phyloP scores from a whole-genome alignment of 2,888 invertebrate species.

The Hoplodrina blanda region DNA sequence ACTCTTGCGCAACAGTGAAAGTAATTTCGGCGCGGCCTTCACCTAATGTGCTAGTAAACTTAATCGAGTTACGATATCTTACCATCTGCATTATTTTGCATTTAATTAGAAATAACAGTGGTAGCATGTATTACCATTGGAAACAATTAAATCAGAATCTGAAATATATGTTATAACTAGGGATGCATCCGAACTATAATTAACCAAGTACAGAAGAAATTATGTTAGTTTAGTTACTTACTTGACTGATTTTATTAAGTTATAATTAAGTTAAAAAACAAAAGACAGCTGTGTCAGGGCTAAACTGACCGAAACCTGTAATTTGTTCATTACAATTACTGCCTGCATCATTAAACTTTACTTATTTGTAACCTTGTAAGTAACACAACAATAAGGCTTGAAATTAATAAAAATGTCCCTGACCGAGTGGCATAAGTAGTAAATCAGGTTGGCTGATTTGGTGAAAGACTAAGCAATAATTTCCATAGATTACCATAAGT shows the following conservation, averaged over 20 bases:
- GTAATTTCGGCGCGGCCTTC: constrained; percentile 83
- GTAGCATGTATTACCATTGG: not conserved
- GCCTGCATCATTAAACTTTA: not conserved
- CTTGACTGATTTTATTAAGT: not conserved
- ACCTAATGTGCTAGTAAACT: constrained; percentile 74
- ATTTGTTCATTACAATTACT: constrained; percentile 11
- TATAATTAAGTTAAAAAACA: constrained; percentile 7
- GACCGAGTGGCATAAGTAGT: constrained; percentile 18
- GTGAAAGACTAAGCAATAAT: not conserved
- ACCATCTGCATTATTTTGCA: constrained; percentile 57
- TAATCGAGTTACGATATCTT: constrained; percentile 67
- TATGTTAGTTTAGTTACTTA: not conserved
- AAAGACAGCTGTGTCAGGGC: not conserved
- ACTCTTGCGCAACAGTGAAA: constrained; percentile 79
- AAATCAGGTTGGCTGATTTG: not conserved
- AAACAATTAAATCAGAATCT: not conserved
- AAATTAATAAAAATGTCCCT: constrained; percentile 20
- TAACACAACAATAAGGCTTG: not conserved
- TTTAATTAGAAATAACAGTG: constrained; percentile 23
- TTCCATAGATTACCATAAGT: not conserved
- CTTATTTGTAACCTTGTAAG: constrained; percentile 15
- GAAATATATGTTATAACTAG: no score
- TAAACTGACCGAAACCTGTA: not conserved
- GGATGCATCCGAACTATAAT: no score
- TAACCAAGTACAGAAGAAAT: not conserved